Base-by-base conservation (phyloP, 1,140 invertebrate genomes). In the Armadillidium nasatum region DNA sequence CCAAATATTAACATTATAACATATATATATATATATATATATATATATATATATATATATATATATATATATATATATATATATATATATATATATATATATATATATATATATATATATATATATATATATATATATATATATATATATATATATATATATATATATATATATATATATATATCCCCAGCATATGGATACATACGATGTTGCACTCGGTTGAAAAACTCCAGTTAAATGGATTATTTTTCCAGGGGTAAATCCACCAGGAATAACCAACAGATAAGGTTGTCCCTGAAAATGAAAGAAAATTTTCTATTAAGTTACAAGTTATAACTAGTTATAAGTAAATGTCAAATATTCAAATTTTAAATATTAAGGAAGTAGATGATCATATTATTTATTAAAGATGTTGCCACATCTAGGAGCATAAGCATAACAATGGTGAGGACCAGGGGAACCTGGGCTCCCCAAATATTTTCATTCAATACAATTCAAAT, bases 221-320 rank as follows among this genome's bases (percentile, higher is more conserved):
- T 69, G 74, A 71, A 76, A 80, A 11, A 76, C 78, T 68, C 79
- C 79, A 1, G 79, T 80, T 21, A 80, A 67, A 33, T 80, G 79
- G 44, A 72, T 71, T 60, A 80, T 78, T 46, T 71, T 75, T 13
- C 79, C 79, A n/a, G 79, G 79, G 66, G 74, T 10, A 23, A 80
- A 78, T 4, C 79, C 79, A 73, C 76, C 76, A 67, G 79, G 71
- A 10, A 80, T 78, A 10, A 54, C 44, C 44, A 54, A 33, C 46
- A 80, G 44, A 46, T 78, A 73, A 0, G 79, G 79, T 45, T 73
- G 60, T 33, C 76, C 76, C 79, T 80, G 76, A 33, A 33, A 33
- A 33, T 33, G 6, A 33, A 33, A 33, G 6, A 33, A 33, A 33
- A 33, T 33, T 33, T 33, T 33, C 6, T 33, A 33, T 33, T 33